A percentile compares a stretch with the other conserved stretches of the same genome.
phyloP scores from a whole-genome alignment of 2,797 vertebrate species.

The Simalia tracyae region DNA sequence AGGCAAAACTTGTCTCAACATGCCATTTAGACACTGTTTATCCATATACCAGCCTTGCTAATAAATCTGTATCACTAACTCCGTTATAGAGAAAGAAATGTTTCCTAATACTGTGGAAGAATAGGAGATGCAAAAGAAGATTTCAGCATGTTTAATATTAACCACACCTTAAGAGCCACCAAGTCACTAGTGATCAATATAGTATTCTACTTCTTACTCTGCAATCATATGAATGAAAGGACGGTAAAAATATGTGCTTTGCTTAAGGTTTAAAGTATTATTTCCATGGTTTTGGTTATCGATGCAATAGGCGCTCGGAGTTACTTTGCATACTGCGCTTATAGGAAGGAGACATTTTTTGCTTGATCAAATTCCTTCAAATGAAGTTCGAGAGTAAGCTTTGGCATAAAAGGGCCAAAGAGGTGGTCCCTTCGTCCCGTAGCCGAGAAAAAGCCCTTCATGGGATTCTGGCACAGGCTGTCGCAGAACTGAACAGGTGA shows the following conservation, averaged over 20 bases:
- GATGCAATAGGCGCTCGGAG: too few species aligned
- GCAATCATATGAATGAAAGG: not conserved
- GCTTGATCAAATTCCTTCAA: not conserved
- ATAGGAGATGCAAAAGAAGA: not conserved
- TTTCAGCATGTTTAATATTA: not conserved
- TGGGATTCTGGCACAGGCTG: not conserved
- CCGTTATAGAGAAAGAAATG: not conserved
- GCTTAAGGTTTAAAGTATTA: not conserved
- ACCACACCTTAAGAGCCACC: not conserved
- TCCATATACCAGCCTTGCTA: not conserved
- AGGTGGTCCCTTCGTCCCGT: not conserved
- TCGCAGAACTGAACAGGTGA: not conserved
- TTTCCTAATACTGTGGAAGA: not conserved
- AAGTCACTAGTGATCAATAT: not conserved
- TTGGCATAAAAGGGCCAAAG: not conserved
- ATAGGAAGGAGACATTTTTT: not conserved
- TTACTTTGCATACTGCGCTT: not conserved
- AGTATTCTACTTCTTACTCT: not conserved
- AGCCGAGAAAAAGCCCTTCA: not conserved
- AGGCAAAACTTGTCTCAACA: not conserved
- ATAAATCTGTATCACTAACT: not conserved
- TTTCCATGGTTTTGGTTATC: not conserved
- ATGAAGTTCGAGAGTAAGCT: not conserved
- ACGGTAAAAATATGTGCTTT: not conserved
- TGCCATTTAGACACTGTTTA: not conserved